A percentile compares a stretch with the other conserved stretches of the same genome.
phyloP scores from a whole-genome alignment of 2,888 invertebrate species.

The Conchocele bisecta region DNA sequence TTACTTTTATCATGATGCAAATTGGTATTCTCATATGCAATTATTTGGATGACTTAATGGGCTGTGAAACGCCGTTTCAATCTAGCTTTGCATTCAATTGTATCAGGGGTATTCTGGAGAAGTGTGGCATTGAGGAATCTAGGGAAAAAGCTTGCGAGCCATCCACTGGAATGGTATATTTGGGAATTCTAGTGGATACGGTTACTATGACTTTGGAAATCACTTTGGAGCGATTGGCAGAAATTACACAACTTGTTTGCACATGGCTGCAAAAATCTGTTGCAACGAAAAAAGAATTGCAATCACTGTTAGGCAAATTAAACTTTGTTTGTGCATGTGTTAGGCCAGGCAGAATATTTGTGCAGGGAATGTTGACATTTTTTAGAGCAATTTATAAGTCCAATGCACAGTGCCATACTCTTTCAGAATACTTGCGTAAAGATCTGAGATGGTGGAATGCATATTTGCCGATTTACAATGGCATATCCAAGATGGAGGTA shows the following conservation, averaged over 20 bases:
- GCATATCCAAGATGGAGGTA: constrained; percentile 3
- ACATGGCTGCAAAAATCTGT: neutral
- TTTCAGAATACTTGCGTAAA: constrained; percentile 8
- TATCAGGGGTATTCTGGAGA: neutral
- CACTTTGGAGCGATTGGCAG: neutral
- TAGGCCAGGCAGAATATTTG: constrained; percentile 1
- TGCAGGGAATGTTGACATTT: constrained; percentile 9
- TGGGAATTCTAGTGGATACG: constrained; percentile 11
- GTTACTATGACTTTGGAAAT: constrained; percentile 6
- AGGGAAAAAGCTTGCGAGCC: neutral
- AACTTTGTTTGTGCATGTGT: constrained; percentile 18
- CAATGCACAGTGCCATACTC: neutral
- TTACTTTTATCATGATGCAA: neutral
- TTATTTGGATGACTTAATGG: constrained; percentile 2
- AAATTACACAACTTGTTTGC: no score
- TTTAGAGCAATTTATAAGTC: neutral
- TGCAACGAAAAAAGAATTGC: constrained; percentile 8
- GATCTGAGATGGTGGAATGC: constrained; percentile 16
- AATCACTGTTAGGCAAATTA: constrained; percentile 15
- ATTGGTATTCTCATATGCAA: neutral
- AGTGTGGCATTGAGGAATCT: neutral
- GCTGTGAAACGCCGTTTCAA: neutral
- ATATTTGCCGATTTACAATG: constrained; percentile 13
- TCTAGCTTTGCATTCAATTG: neutral
- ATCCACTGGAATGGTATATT: constrained; percentile 2